phyloP scores from a whole-genome alignment of 1,140 invertebrate genomes.

The Danaus plexippus region DNA sequence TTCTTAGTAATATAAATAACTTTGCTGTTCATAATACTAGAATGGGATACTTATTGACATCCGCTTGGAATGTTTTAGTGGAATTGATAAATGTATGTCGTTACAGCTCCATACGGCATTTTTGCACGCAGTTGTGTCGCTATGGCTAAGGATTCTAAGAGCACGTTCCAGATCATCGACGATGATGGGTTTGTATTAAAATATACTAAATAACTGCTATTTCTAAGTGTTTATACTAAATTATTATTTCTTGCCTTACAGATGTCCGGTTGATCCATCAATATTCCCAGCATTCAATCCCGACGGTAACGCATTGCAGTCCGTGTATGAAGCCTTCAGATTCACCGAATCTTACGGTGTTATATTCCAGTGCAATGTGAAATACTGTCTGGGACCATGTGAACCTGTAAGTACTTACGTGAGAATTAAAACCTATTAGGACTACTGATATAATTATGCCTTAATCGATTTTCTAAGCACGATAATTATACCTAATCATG shows the following conservation, averaged over 20 bases:
- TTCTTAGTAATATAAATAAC: too few species aligned
- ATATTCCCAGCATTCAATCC: slow-evolving; percentile 94
- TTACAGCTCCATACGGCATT: slow-evolving; percentile 93
- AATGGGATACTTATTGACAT: too few species aligned
- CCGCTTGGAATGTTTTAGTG: too few species aligned
- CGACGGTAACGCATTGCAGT: slow-evolving; percentile 90
- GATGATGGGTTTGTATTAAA: slow-evolving; percentile 83
- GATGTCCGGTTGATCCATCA: slow-evolving; percentile 92
- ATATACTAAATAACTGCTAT: not conserved
- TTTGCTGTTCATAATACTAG: too few species aligned
- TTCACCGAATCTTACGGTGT: slow-evolving; percentile 97
- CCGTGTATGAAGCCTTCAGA: slow-evolving; percentile 93
- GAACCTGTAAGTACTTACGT: slow-evolving; percentile 81
- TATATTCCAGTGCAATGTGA: slow-evolving; percentile 97
- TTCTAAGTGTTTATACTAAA: not conserved
- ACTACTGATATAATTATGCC: too few species aligned
- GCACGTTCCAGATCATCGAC: slow-evolving; percentile 96
- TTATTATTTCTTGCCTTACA: slow-evolving; percentile 40
- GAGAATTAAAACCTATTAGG: too few species aligned
- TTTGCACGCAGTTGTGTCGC: slow-evolving; percentile 96
- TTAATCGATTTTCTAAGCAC: too few species aligned
- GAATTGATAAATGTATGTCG: slow-evolving; percentile 12
- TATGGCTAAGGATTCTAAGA: slow-evolving; percentile 97
- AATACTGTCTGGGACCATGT: slow-evolving; percentile 95
- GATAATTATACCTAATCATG: too few species aligned